These are phyloP conservation scores for Pygoscelis antarcticus DNA, from an alignment of 2,113 vertebrate genomes.

Conservation along the genomic window DNA sequence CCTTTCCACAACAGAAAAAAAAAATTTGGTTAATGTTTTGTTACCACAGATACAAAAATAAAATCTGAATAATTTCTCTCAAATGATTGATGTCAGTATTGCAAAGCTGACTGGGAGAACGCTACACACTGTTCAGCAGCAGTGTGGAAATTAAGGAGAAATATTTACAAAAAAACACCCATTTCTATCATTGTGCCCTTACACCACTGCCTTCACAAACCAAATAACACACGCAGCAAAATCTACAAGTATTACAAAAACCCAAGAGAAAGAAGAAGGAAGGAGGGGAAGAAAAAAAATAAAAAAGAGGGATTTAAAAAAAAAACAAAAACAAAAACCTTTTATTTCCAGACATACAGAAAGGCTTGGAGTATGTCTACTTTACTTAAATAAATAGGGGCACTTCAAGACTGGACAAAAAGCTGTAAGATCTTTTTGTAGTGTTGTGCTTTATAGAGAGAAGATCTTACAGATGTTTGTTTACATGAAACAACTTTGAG, in stretches of 20 bases:
- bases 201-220: conserved; percentile 70
- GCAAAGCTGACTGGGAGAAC: conserved; percentile 77
- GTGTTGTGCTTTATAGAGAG: conserved; percentile 83
- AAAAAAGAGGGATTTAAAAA: neutral
- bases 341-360: conserved; percentile 49
- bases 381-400: conserved; percentile 80
- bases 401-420: conserved; percentile 67
- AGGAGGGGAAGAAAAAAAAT: neutral
- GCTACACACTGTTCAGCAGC: conserved; percentile 71
- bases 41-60: conserved; percentile 89
- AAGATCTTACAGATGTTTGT: conserved; percentile 71
- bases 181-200: conserved; percentile 74
- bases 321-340: neutral
- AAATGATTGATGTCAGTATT: conserved; percentile 78
- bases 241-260: conserved; percentile 62
- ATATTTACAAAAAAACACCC: conserved; percentile 77
- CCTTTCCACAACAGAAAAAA: conserved; percentile 70
- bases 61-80: conserved; percentile 82
- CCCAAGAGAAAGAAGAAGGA: neutral
- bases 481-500: conserved; percentile 45
- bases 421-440: conserved; percentile 74
- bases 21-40: conserved; percentile 80
- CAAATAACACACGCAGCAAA: conserved; percentile 13
- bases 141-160: conserved; percentile 72
- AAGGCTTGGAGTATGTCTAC: conserved; percentile 39